Base-by-base conservation (phyloP, 2,888 invertebrate genomes). In the Cataglyphis albicans region DNA sequence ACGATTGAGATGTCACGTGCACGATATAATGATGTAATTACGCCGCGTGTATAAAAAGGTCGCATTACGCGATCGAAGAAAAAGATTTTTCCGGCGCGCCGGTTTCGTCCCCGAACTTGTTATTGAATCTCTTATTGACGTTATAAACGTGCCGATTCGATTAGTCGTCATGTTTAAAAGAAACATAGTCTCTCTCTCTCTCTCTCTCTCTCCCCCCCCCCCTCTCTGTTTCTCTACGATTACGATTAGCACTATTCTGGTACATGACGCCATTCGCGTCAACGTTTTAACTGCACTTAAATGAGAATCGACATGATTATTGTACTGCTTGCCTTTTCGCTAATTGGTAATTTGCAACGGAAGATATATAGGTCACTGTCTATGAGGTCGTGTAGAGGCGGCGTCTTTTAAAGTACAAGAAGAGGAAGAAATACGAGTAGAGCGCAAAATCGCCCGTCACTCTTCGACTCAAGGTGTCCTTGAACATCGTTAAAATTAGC, bases 211-310 rank as follows among this genome's bases (percentile, higher is more conserved):
- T 32, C 32, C 5, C 32, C 5, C 32, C 5, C 5, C 5, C 32
- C 6, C 32, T 48, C 9, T 18, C 64, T 25, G 15, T 52, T 65
- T 65, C 70, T 63, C 76, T 68, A 52, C 68, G 83, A 88, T 83
- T 59, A 67, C 67, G 87, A 84, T 90, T 86, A 78, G 86, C 87
- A 92, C 92, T 93, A 93, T 93, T 93, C 93, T 89, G 84, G 89
- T 90, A 88, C 82, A 85, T 93, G 92, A 93, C 91, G 90, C 59
- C 38, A 44, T 35, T 10, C 52, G 67, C 76, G 76, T 68, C 68
- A 76, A 76, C 68, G 44, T 48, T 83, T 80, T 83, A 87, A 92
- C 85, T 88, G 87, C 86, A 90, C 91, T 90, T 88, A 82, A 52
- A 87, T 84, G 74, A 84, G 82, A 92, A 89, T 87, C 76, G 89